These are phyloP conservation scores for Myzus persicae DNA, from an alignment of 1,140 invertebrate species.

Conservation along the genomic window DNA sequence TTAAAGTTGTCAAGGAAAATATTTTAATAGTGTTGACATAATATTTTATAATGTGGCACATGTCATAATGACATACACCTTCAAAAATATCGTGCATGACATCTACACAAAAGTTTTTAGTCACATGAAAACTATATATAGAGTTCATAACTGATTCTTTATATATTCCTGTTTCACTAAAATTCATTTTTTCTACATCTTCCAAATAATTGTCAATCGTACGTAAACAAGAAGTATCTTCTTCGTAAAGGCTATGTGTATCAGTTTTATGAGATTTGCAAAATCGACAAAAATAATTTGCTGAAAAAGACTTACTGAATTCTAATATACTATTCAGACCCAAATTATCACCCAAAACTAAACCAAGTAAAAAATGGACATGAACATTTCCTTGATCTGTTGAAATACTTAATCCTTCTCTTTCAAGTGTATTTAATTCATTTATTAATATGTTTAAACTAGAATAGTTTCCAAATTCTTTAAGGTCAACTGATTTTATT, in stretches of 20 bases:
- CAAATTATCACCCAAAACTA: neutral
- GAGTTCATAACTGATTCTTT: neutral
- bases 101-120: neutral
- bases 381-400: neutral
- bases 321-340: neutral
- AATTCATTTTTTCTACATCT: neutral
- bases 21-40: neutral
- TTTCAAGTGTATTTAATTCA: neutral
- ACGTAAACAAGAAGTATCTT: neutral
- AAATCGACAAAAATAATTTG: neutral
- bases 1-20: too few relatives aligned
- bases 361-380: neutral
- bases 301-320: neutral
- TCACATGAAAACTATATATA: neutral
- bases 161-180: neutral
- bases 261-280: neutral
- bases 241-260: neutral
- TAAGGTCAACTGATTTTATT: too few relatives aligned
- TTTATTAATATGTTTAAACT: neutral
- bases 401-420: neutral
- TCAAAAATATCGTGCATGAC: neutral
- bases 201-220: neutral
- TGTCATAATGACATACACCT: neutral
- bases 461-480: too few relatives aligned
- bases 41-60: neutral